These are phyloP conservation scores for Trachops cirrhosus DNA, from an alignment of 2,797 vertebrate genomes.

Conservation along the genomic window DNA sequence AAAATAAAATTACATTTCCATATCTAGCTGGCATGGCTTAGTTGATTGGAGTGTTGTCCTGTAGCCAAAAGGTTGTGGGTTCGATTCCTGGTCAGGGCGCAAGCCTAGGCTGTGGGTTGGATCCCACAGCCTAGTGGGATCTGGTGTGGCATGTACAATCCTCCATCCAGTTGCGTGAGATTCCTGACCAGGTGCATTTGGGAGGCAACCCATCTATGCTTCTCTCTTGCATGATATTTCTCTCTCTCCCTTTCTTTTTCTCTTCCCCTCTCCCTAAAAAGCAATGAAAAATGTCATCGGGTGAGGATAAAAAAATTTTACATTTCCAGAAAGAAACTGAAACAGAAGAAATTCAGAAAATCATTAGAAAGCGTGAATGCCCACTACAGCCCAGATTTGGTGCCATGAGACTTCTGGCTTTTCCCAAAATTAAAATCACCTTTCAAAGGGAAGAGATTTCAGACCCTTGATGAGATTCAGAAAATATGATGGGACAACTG, in stretches of 20 bases:
- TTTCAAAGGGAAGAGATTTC: not conserved
- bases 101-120: not conserved
- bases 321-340: not conserved
- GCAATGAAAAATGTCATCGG: not conserved
- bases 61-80: not conserved
- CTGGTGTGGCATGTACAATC: not conserved
- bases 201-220: not conserved
- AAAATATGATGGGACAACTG: not conserved
- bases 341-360: not conserved
- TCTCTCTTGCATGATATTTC: not conserved
- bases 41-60: not conserved
- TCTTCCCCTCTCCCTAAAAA: not conserved
- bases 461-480: not conserved
- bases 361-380: not conserved
- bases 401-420: not conserved
- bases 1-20: not conserved
- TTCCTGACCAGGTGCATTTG: not conserved
- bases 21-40: not conserved
- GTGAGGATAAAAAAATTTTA: not conserved
- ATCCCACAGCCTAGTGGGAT: no score
- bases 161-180: not conserved
- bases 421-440: not conserved
- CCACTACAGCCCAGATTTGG: not conserved
- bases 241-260: not conserved
- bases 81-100: not conserved